Conservation (phyloP, 2,888 invertebrate species). For the Athetis lepigone region DNA sequence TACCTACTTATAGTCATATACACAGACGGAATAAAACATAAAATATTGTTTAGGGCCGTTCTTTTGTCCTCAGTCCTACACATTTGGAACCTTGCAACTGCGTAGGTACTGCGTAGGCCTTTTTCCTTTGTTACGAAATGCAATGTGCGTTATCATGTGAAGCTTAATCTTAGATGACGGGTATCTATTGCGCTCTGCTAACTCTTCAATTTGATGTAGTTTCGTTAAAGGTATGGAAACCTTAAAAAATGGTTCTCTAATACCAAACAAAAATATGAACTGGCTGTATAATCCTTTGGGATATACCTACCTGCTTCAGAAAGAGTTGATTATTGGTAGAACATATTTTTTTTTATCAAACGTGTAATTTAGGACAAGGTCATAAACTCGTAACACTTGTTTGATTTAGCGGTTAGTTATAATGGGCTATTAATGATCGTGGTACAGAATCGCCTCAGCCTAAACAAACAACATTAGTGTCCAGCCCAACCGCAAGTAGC, state of each 20-base stretch:
- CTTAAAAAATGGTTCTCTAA: not conserved
- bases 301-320: constrained; percentile 8
- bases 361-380: constrained; percentile 64
- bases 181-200: not conserved
- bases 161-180: constrained; percentile 13
- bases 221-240: not conserved
- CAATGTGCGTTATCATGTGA: constrained; percentile 29
- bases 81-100: constrained; percentile 28
- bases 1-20: not conserved
- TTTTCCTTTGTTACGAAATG: constrained; percentile 56
- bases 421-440: constrained; percentile 50
- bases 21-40: not conserved
- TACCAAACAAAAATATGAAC: no score
- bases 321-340: not conserved
- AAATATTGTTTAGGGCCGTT: constrained; percentile 10
- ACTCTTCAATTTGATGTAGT: not conserved
- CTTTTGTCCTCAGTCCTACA: constrained; percentile 22
- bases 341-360: no score
- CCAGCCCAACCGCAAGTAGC: constrained; percentile 28
- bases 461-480: constrained; percentile 27
- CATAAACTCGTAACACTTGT: constrained; percentile 55
- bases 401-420: constrained; percentile 57
- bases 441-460: constrained; percentile 22
- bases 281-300: not conserved
- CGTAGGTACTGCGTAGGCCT: constrained; percentile 27